phyloP scores from a whole-genome alignment of 2,113 vertebrate genomes.

The Rhabdomys dilectus region DNA sequence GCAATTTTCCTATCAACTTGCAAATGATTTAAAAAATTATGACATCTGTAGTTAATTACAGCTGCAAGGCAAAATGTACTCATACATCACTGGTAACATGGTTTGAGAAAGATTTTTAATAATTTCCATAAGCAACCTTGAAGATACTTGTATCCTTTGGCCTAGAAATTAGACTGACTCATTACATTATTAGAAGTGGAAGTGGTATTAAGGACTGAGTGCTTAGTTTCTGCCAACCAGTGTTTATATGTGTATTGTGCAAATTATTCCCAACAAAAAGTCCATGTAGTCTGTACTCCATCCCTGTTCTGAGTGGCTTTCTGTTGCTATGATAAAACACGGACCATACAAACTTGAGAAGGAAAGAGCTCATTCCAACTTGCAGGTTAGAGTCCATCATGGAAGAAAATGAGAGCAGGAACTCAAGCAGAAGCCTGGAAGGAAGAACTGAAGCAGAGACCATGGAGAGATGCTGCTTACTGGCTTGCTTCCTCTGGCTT shows the following conservation, averaged over 20 bases:
- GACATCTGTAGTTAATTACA: not conserved
- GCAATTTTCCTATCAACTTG: slow-evolving; percentile 3
- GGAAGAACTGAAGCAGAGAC: not conserved
- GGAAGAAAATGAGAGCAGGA: not conserved
- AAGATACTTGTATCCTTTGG: slow-evolving; percentile 21
- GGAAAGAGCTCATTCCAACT: not conserved
- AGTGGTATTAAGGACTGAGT: not conserved
- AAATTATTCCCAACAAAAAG: not conserved
- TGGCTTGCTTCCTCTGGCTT: not conserved
- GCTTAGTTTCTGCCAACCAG: not conserved
- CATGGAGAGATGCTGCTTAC: not conserved
- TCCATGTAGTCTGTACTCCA: not conserved
- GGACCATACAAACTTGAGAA: not conserved
- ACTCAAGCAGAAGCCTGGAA: not conserved
- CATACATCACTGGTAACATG: not conserved
- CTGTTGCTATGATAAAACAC: not conserved
- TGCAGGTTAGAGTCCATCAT: too few species aligned
- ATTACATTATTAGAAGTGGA: not conserved
- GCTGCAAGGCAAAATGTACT: slow-evolving; percentile 11
- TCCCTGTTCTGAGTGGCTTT: not conserved
- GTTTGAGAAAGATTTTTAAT: slow-evolving; percentile 30
- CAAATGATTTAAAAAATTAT: slow-evolving; percentile 53
- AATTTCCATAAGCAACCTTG: slow-evolving; percentile 14
- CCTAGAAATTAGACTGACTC: not conserved
- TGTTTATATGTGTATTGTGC: not conserved